Conservation (phyloP, 1,140 invertebrate species). For the Lutraria rhynchaena region DNA sequence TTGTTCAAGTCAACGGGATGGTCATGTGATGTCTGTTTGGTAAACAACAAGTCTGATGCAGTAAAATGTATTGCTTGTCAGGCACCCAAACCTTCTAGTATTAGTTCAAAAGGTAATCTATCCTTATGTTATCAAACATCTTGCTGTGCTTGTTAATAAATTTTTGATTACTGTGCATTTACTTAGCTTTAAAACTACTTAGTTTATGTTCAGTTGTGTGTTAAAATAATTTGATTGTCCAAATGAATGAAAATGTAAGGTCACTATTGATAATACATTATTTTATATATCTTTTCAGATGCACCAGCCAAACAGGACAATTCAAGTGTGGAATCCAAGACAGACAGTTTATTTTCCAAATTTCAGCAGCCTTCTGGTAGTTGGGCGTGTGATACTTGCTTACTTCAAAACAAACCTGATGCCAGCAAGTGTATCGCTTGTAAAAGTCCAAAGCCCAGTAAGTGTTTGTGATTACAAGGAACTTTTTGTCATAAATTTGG, state of each 20-base stretch:
- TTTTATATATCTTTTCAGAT: too few species aligned
- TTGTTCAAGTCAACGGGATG: conserved; percentile 78
- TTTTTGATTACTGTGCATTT: too few species aligned
- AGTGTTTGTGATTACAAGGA: too few species aligned
- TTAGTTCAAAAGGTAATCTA: conserved; percentile 39
- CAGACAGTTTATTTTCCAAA: conserved; percentile 82
- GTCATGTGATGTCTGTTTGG: conserved; percentile 87
- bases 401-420: conserved; percentile 86
- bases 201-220: too few species aligned
- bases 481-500: too few species aligned
- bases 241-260: too few species aligned
- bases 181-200: too few species aligned
- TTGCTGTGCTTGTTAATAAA: not conserved
- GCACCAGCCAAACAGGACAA: too few species aligned
- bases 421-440: conserved; percentile 86
- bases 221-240: too few species aligned
- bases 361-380: conserved; percentile 77
- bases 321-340: not conserved
- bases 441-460: conserved; percentile 85
- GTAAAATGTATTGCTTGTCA: conserved; percentile 87
- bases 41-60: conserved; percentile 85
- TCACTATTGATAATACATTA: too few species aligned
- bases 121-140: not conserved
- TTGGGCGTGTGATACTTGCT: conserved; percentile 88
- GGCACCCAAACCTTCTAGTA: conserved; percentile 84